Percentiles rank a stretch among this genome's conserved stretches.
Evolutionary conservation across 2,888 invertebrate genomes (phyloP).

Genomic region (Athalia circularis): DNA sequence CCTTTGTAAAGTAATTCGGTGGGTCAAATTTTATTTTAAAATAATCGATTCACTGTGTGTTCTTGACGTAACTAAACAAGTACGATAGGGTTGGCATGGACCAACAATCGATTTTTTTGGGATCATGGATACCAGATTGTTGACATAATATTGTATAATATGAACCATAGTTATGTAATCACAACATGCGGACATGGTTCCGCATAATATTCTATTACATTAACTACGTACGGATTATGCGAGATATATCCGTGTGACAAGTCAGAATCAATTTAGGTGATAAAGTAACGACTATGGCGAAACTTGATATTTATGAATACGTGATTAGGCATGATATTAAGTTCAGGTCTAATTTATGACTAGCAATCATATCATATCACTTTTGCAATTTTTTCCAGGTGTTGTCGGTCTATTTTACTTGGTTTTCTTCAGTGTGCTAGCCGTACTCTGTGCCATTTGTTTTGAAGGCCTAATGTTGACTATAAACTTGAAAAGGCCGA

Average conservation of each 20-base stretch:
- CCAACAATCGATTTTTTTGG: too few relatives aligned
- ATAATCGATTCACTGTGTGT: too few relatives aligned
- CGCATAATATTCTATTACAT: constrained; percentile 7
- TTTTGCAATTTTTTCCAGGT: constrained; percentile 78
- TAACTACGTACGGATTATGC: not conserved
- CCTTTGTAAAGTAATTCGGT: too few relatives aligned
- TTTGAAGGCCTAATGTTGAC: constrained; percentile 88
- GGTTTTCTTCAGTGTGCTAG: constrained; percentile 90
- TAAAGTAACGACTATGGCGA: too few relatives aligned
- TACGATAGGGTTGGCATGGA: too few relatives aligned
- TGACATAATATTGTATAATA: not conserved
- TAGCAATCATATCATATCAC: not conserved
- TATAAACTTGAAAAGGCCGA: constrained; percentile 82
- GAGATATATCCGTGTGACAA: constrained; percentile 5
- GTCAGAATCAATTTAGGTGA: not conserved
- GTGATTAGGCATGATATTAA: too few relatives aligned
- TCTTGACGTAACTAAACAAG: too few relatives aligned
- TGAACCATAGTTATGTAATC: not conserved
- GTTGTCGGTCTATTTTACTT: constrained; percentile 90
- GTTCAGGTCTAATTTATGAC: too few relatives aligned
- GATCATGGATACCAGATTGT: not conserved
- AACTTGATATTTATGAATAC: too few relatives aligned
- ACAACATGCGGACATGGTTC: not conserved
- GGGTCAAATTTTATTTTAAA: too few relatives aligned
- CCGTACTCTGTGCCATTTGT: constrained; percentile 89